A percentile compares a stretch with the other conserved stretches of the same genome.
Evolutionary conservation across 2,888 invertebrate genomes (phyloP).

Genomic region (Campaea margaritaria): DNA sequence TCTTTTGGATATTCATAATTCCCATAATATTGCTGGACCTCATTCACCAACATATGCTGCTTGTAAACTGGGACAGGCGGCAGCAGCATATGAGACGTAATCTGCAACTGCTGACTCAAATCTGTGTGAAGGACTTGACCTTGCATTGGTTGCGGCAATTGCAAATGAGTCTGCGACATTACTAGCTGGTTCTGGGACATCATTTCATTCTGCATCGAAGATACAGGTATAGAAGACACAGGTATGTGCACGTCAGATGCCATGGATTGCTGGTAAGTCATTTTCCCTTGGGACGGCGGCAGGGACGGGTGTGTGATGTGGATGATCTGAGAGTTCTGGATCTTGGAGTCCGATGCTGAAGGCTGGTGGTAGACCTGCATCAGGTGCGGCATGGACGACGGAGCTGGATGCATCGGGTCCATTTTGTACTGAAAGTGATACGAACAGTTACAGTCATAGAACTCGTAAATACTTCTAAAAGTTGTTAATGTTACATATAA

Average conservation of each 20-base stretch:
- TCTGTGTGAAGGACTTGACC: constrained; percentile 62
- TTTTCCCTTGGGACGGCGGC: constrained; percentile 64
- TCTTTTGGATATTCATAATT: constrained; percentile 71
- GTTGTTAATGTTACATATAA: too few relatives aligned
- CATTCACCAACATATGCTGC: constrained; percentile 69
- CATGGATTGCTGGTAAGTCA: constrained; percentile 69
- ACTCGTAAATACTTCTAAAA: too few relatives aligned
- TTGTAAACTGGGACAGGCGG: constrained; percentile 66
- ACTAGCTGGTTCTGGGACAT: constrained; percentile 70
- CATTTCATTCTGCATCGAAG: constrained; percentile 62
- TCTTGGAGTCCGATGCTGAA: constrained; percentile 51
- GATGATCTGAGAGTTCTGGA: constrained; percentile 64
- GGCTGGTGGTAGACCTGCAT: constrained; percentile 73
- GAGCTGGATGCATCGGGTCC: constrained; percentile 67
- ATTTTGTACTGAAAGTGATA: constrained; percentile 51
- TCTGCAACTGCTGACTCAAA: constrained; percentile 65
- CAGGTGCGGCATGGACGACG: constrained; percentile 64
- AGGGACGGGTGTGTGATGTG: constrained; percentile 66
- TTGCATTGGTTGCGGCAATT: constrained; percentile 56
- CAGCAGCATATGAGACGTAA: constrained; percentile 70
- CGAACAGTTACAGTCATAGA: not conserved
- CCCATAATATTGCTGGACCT: constrained; percentile 66
- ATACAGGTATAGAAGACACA: constrained; percentile 59
- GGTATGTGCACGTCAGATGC: constrained; percentile 68
- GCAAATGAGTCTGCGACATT: constrained; percentile 69